Evolutionary conservation across 1,140 invertebrate genomes (phyloP), one percentile per base, ranked within the genome.

Genomic region (Polyergus mexicanus): DNA sequence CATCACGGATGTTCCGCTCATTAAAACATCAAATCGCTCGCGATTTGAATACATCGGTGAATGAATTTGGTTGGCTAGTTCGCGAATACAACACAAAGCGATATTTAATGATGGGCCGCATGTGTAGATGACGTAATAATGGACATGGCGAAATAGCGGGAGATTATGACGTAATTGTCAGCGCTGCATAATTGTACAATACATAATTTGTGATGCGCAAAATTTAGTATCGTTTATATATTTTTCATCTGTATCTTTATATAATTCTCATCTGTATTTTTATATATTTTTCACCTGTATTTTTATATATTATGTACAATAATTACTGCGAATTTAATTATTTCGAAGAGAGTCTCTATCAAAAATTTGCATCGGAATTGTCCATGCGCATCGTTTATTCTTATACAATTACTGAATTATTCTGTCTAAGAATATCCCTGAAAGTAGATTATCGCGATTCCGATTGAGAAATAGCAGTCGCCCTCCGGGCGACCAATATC

Each of bases 381-480:
- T 51, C 16, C 3, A 51, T 69, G 19, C n/a, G 44, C 51, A n/a
- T 16, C 38, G 68, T 25, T 51, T 51, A 41, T 58, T 81, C 19
- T 56, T 38, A 28, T 7, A 35, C 11, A 72, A 47, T 58, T 25
- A 51, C 63, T 25, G 66, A 72, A 58, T 47, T 60, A 35, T 22
- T 83, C 41, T 32, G 65, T 44, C 19, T 32, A 4, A n/a, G 25
- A 47, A 60, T 72, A 83, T 74, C 62, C 68, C 32, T 54, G 78
- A 62, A 35, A 71, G 38, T 74, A 32, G 78, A 83, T 74, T 83
- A 47, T 83, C 68, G 78, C 54, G 72, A 83, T 83, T 72, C 78
- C 54, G 38, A 11, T 54, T 72, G 78, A 83, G 68, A 74, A 83
- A 83, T 72, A 62, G 68, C 54, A 35, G n/a, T n/a, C n/a, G n/a